These are phyloP conservation scores for Caretta caretta DNA, from an alignment of 2,113 vertebrate genomes.

Conservation along the genomic window DNA sequence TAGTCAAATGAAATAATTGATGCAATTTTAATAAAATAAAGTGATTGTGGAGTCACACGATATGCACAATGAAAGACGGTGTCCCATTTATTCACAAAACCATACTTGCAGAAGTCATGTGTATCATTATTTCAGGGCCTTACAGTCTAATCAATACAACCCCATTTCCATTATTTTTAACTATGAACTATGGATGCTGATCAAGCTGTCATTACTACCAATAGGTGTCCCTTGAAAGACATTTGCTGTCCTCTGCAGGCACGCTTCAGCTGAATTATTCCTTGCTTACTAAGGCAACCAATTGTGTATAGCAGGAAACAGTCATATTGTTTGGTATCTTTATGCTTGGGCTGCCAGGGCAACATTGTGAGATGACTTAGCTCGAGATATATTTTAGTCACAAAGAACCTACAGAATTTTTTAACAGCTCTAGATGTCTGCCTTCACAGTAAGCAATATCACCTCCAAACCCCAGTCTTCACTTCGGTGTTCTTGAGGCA, in stretches of 20 bases:
- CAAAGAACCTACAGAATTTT: neutral
- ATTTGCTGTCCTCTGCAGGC: constrained; percentile 52
- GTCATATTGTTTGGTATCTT: neutral
- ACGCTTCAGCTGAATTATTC: constrained; percentile 55
- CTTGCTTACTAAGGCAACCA: constrained; percentile 50
- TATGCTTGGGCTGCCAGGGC: constrained; percentile 16
- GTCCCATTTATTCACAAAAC: constrained; percentile 1
- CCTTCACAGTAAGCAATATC: neutral
- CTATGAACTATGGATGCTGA: constrained; percentile 10
- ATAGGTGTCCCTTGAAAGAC: constrained; percentile 48
- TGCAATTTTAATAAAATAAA: constrained; percentile 42
- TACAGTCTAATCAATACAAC: neutral
- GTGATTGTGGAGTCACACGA: neutral
- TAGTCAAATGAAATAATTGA: constrained; percentile 45
- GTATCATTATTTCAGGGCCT: constrained; percentile 10
- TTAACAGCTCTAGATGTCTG: neutral
- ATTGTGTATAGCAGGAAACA: constrained; percentile 12
- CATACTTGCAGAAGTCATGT: neutral
- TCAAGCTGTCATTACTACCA: constrained; percentile 53
- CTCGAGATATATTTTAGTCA: rapidly evolving
- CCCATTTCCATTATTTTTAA: constrained; percentile 30
- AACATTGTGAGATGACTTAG: constrained; percentile 29
- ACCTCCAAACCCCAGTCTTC: neutral
- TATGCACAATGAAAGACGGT: neutral
- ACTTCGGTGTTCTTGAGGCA: neutral